Conservation (phyloP, 2,113 vertebrate species). For the Athene cunicularia region DNA sequence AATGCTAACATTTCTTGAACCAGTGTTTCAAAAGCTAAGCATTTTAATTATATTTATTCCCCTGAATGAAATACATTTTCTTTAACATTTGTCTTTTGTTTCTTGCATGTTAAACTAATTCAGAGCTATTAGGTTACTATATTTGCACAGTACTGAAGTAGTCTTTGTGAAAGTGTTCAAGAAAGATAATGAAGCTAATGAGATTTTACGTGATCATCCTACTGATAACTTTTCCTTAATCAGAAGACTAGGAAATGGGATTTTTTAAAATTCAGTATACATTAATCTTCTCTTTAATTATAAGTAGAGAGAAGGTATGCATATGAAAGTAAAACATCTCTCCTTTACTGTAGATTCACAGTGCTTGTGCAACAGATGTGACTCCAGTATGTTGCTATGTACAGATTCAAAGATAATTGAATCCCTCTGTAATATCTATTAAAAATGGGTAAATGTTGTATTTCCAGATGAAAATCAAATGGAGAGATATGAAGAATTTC, state of each 20-base stretch:
- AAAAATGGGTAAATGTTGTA: background rate
- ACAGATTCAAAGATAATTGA: slow-evolving; percentile 35
- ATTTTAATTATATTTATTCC: background rate
- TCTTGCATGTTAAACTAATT: background rate
- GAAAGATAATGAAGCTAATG: background rate
- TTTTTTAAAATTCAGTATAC: background rate
- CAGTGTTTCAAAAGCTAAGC: background rate
- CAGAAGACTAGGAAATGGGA: background rate
- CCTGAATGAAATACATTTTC: background rate
- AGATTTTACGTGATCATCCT: background rate
- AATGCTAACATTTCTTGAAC: background rate
- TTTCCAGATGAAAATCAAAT: slow-evolving; percentile 12
- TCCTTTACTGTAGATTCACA: slow-evolving; percentile 28
- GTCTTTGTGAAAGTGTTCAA: background rate
- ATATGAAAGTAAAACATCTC: background rate
- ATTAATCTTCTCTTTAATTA: background rate
- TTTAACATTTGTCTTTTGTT: background rate
- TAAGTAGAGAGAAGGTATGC: background rate
- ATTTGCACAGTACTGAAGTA: background rate
- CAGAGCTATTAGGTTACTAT: background rate
- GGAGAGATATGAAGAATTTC: background rate
- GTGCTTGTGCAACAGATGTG: slow-evolving; percentile 49
- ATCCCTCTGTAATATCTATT: slow-evolving; percentile 36
- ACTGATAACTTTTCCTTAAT: background rate
- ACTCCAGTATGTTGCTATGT: background rate